These are phyloP conservation scores for Pyrgus malvae DNA, from an alignment of 2,888 invertebrate genomes.

Conservation along the genomic window DNA sequence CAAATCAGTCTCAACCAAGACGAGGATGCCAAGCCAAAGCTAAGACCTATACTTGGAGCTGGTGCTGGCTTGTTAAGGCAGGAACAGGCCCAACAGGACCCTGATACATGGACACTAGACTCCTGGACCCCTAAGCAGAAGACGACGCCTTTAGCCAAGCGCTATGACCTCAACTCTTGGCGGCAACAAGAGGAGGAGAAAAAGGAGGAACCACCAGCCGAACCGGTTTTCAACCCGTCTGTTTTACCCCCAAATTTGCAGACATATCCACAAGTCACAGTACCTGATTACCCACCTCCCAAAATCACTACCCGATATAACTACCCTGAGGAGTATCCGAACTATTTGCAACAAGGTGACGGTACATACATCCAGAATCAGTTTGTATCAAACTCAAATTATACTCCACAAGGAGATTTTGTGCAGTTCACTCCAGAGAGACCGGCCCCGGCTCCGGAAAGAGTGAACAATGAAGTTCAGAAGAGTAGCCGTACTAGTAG, in stretches of 20 bases:
- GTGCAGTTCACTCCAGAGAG: conserved; percentile 39
- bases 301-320: conserved; percentile 37
- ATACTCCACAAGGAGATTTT: conserved; percentile 55
- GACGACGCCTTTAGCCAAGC: conserved; percentile 53
- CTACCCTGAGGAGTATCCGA: conserved; percentile 46
- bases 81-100: conserved; percentile 59
- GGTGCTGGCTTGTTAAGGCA: conserved; percentile 64
- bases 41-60: conserved; percentile 70
- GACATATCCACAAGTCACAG: conserved; percentile 39
- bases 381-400: conserved; percentile 46
- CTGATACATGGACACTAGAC: conserved; percentile 59
- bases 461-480: conserved; percentile 63
- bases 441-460: conserved; percentile 44
- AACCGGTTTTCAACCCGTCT: conserved; percentile 57
- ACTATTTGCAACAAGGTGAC: conserved; percentile 70
- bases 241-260: conserved; percentile 49
- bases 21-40: conserved; percentile 63
- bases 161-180: conserved; percentile 74
- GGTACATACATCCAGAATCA: conserved; percentile 68
- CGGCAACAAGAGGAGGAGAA: conserved; percentile 63
- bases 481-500: conserved; percentile 43
- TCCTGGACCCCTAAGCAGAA: conserved; percentile 38
- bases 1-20: conserved; percentile 61
- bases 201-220: conserved; percentile 53
- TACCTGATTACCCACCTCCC: conserved; percentile 62